Conservation (phyloP, 2,888 invertebrate genomes). For the Phlogophora meticulosa region DNA sequence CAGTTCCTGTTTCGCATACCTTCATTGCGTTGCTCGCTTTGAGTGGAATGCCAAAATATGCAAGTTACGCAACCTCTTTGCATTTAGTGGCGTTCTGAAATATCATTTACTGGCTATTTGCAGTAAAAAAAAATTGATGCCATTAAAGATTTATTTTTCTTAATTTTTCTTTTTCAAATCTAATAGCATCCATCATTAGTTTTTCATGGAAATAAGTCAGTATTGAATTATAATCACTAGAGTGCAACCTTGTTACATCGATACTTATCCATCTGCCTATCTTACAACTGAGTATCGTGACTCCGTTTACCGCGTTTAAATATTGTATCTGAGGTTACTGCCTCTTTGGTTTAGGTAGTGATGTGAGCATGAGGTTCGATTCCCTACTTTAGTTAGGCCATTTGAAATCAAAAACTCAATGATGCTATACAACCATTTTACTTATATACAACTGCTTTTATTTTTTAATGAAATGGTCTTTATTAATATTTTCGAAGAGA, state of each 20-base stretch:
- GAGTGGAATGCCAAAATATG: not conserved
- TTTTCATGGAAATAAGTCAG: constrained; percentile 15
- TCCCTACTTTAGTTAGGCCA: no score
- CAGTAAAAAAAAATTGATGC: constrained; percentile 2
- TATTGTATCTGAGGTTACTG: no score
- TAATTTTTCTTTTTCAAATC: not conserved
- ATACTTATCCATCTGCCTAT: not conserved
- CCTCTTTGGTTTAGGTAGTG: no score
- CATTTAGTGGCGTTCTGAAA: not conserved
- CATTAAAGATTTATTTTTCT: constrained; percentile 6
- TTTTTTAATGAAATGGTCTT: not conserved
- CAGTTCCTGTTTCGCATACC: constrained; percentile 50
- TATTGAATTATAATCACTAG: not conserved
- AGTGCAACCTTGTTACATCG: not conserved
- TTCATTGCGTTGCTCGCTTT: not conserved
- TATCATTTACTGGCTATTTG: not conserved
- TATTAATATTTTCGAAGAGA: not conserved
- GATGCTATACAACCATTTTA: not conserved
- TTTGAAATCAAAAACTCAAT: not conserved
- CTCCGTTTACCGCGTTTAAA: not conserved
- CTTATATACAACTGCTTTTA: not conserved
- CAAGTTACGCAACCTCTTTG: constrained; percentile 15
- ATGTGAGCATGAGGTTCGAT: no score
- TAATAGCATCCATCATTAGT: not conserved
- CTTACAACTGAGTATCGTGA: constrained; percentile 1